phyloP scores from a whole-genome alignment of 1,140 invertebrate genomes.

The Dolichoris vasculosae region DNA sequence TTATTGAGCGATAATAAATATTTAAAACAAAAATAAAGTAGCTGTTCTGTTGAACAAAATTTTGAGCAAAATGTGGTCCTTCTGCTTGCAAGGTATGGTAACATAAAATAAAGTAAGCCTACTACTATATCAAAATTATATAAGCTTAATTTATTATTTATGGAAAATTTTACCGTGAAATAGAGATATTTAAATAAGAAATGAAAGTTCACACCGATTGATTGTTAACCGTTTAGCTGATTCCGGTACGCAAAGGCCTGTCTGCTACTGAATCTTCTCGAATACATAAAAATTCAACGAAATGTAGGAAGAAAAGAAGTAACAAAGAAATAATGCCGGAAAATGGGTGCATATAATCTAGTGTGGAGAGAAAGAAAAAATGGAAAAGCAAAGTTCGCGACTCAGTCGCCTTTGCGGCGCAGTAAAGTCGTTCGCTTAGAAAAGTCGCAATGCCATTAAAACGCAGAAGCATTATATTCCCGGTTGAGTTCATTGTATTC shows the following conservation, averaged over 20 bases:
- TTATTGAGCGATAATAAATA: too few relatives aligned
- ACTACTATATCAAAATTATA: neutral
- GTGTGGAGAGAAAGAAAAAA: neutral
- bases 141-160: neutral
- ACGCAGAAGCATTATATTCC: slow-evolving; percentile 60
- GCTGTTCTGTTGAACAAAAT: too few relatives aligned
- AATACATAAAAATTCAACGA: neutral
- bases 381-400: neutral
- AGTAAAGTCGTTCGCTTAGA: neutral
- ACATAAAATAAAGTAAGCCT: too few relatives aligned
- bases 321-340: slow-evolving; percentile 5
- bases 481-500: slow-evolving; percentile 68
- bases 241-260: neutral
- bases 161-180: slow-evolving; percentile 24
- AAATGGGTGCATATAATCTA: slow-evolving; percentile 36
- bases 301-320: neutral
- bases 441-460: slow-evolving; percentile 64
- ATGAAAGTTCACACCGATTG: neutral
- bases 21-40: too few relatives aligned
- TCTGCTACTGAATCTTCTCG: neutral
- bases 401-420: neutral
- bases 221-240: neutral
- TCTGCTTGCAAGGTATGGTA: too few relatives aligned
- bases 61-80: too few relatives aligned
- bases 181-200: slow-evolving; percentile 12